Conservation (phyloP, 2,888 invertebrate genomes). For the Tyria jacobaeae region DNA sequence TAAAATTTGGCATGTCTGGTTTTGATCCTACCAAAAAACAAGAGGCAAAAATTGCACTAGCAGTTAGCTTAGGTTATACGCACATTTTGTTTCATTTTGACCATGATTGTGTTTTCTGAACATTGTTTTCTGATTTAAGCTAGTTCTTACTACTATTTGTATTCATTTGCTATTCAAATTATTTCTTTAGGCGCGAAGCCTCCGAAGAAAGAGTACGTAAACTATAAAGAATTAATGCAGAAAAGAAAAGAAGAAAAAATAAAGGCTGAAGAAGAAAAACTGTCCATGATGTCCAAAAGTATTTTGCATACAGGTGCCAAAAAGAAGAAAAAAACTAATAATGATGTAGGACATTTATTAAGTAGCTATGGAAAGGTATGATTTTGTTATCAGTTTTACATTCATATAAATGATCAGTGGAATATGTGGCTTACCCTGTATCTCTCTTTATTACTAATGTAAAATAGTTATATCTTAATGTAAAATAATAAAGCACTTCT, state of each 20-base stretch:
- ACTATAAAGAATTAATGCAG: conserved; percentile 90
- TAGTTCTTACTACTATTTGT: background rate
- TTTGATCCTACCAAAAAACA: conserved; percentile 90
- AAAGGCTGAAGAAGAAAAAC: conserved; percentile 76
- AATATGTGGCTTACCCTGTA: background rate
- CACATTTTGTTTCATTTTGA: conserved; percentile 3
- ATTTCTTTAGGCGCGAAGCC: conserved; percentile 90
- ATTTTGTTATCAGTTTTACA: too few relatives aligned
- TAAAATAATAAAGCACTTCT: too few relatives aligned
- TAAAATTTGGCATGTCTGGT: conserved; percentile 94
- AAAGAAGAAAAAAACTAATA: conserved; percentile 78
- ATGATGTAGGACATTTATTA: conserved; percentile 82
- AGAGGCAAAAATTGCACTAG: conserved; percentile 92
- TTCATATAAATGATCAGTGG: background rate
- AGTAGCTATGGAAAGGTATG: conserved; percentile 81
- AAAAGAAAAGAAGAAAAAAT: conserved; percentile 87
- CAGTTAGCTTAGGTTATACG: conserved; percentile 90
- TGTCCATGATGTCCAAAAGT: conserved; percentile 87
- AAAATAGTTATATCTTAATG: too few relatives aligned
- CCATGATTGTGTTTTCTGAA: background rate
- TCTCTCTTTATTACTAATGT: too few relatives aligned
- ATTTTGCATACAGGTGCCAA: conserved; percentile 84
- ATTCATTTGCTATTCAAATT: background rate
- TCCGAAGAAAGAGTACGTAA: conserved; percentile 88
- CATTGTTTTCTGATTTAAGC: background rate